Conservation (phyloP, 2,888 invertebrate species). For the Lithophane socia region DNA sequence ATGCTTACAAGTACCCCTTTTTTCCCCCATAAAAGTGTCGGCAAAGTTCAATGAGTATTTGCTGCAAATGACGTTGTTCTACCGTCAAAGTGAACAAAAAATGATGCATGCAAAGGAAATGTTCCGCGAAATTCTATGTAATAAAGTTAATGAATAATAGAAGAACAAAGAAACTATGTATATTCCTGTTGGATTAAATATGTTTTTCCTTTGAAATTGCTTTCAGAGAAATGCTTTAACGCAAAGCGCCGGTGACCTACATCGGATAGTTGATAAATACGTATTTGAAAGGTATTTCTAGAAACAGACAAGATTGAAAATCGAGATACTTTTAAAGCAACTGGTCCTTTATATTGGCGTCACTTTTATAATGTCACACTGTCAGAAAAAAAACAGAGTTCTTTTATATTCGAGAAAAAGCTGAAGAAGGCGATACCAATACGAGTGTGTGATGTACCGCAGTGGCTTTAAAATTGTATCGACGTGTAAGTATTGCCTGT, state of each 20-base stretch:
- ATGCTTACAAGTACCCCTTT: slow-evolving; percentile 64
- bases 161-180: slow-evolving; percentile 8
- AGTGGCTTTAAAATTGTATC: slow-evolving; percentile 42
- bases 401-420: slow-evolving; percentile 4
- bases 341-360: neutral
- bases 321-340: neutral
- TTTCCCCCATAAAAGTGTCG: slow-evolving; percentile 61
- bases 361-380: neutral
- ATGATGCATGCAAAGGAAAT: slow-evolving; percentile 25
- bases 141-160: slow-evolving; percentile 28
- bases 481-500: slow-evolving; percentile 28
- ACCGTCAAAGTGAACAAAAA: slow-evolving; percentile 39
- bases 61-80: slow-evolving; percentile 48
- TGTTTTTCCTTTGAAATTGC: slow-evolving; percentile 4
- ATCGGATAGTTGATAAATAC: slow-evolving; percentile 14
- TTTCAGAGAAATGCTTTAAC: slow-evolving; percentile 16
- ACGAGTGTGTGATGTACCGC: slow-evolving; percentile 9
- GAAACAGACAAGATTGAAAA: neutral
- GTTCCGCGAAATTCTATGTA: slow-evolving; percentile 14
- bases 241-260: slow-evolving; percentile 4
- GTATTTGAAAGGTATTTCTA: neutral
- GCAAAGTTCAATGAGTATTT: slow-evolving; percentile 63
- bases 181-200: slow-evolving; percentile 13
- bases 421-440: slow-evolving; percentile 4
- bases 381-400: neutral